These are phyloP conservation scores for Neomorphus geoffroyi DNA, from an alignment of 2,797 vertebrate genomes.

Conservation along the genomic window DNA sequence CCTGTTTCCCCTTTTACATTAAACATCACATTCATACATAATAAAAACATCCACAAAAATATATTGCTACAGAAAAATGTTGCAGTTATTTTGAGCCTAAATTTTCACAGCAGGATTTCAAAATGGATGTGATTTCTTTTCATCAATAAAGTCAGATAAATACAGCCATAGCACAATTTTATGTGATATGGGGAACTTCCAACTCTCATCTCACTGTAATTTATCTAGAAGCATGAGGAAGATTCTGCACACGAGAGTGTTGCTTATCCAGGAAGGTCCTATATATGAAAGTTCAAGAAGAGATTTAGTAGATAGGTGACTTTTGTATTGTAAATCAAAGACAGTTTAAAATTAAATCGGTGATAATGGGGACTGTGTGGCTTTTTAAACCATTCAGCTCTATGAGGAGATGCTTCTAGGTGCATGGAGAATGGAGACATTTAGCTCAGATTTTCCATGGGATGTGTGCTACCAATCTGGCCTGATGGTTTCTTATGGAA, in stretches of 20 bases:
- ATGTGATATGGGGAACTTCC: background rate
- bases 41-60: conserved; percentile 38
- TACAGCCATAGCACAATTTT: background rate
- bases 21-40: conserved; percentile 28
- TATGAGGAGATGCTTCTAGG: background rate
- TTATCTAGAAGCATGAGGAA: background rate
- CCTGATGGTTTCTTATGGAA: background rate
- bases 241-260: background rate
- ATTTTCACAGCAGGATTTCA: conserved; percentile 26
- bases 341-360: background rate
- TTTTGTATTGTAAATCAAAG: background rate
- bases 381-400: background rate
- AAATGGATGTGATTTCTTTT: background rate
- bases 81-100: conserved; percentile 2
- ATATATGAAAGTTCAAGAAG: background rate
- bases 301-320: background rate
- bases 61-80: background rate
- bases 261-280: background rate
- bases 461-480: background rate
- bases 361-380: background rate
- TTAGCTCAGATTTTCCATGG: background rate
- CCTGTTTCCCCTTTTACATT: conserved; percentile 11
- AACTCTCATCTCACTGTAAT: background rate
- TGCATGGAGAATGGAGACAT: background rate
- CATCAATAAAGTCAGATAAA: background rate